Evolutionary conservation across 2,888 invertebrate genomes (phyloP).

Genomic region (Metallyticus violacea): DNA sequence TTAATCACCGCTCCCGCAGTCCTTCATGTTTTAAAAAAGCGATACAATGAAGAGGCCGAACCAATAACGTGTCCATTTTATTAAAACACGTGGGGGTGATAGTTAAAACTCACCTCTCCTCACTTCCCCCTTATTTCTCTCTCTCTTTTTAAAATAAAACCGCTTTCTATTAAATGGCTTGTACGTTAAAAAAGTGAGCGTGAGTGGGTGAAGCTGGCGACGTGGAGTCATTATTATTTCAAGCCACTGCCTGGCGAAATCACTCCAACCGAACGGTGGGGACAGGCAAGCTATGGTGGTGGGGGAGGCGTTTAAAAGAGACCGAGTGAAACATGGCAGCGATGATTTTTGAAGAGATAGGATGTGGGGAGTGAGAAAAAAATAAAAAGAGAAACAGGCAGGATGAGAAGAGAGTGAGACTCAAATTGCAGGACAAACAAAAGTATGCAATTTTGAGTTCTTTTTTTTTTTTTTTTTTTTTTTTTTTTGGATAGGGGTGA

Average conservation of each 20-base stretch:
- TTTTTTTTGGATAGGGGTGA: background rate
- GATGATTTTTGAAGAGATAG: background rate
- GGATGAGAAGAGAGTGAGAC: background rate
- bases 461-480: too few species aligned
- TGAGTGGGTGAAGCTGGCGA: background rate
- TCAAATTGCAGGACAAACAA: background rate
- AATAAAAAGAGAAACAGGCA: background rate
- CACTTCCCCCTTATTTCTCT: background rate
- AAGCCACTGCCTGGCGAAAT: background rate
- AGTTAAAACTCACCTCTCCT: background rate
- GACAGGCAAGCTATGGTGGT: background rate
- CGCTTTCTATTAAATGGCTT: slow-evolving; percentile 16
- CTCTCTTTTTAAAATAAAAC: slow-evolving; percentile 2
- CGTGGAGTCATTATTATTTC: background rate
- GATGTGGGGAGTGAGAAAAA: background rate
- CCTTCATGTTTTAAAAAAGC: background rate
- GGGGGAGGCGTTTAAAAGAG: background rate
- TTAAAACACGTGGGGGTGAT: background rate
- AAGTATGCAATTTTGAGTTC: background rate
- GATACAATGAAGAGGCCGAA: background rate
- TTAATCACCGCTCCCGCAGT: background rate
- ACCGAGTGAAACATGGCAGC: background rate
- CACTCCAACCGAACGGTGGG: background rate
- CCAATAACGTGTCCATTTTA: background rate
- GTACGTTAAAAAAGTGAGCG: background rate